Evolutionary conservation across 2,888 invertebrate species (phyloP), one percentile per base, ranked within the genome.

Genomic region (Thelaira solivaga): DNA sequence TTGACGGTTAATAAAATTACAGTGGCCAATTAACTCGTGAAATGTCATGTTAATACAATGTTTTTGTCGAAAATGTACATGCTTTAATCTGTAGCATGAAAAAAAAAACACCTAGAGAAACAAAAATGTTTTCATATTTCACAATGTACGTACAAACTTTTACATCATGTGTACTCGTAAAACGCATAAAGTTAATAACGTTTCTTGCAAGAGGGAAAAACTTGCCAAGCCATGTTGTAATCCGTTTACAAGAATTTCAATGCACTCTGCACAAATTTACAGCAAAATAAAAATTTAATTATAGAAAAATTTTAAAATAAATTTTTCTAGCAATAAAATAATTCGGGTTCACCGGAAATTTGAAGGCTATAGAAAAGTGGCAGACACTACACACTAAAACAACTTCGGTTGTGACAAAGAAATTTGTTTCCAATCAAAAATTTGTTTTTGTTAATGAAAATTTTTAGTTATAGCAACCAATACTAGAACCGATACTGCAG

Each of bases 21-120:
- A 49, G 62, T 64, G 76, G 76, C 69, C 69, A 76, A 76, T 76
- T 76, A 76, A 76, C 57, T 71, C 69, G 26, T 69, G 61, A 76
- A 64, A 71, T 76, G 76, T 59, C 69, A 76, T 71, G 76, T 76
- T 76, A 49, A 64, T 57, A 69, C 64, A 76, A 71, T 49, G 41
- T 64, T 57, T 76, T 64, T 59, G 41, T 51, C 36, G 51, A 13
- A 31, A 59, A 57, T 36, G 43, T 59, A 36, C 43, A 61, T 18
- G 47, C 36, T 64, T 36, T 39, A 64, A 39, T 72, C 24, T 47
- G 11, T 18, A 57, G 16, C 20, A 26, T 16, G 6, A 68, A 39
- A 29, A 26, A 22, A 45, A 13, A 18, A 20, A 6, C 2, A 34
- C 10, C 31, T 22, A 31, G 2, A 53, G 61, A 41, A 41, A 22